Conservation (phyloP, 1,140 invertebrate species). For the Wiebesia pumilae region DNA sequence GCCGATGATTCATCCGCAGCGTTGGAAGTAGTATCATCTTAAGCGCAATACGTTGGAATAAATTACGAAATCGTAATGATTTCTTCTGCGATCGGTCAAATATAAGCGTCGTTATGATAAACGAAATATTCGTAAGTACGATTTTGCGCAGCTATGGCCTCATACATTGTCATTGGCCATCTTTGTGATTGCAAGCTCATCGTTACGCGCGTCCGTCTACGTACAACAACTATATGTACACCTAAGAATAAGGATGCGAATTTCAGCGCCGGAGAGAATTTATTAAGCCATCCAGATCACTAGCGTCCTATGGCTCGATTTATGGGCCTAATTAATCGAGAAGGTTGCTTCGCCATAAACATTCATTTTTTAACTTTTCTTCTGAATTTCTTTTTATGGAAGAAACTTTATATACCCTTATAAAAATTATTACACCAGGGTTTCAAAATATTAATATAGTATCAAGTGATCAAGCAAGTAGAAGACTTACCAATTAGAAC, state of each 20-base stretch:
- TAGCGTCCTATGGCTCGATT: constrained; percentile 40
- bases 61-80: too few relatives aligned
- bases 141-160: neutral
- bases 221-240: neutral
- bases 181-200: neutral
- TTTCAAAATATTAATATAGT: neutral
- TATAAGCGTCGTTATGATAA: too few relatives aligned
- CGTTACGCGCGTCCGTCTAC: neutral
- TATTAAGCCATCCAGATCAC: constrained; percentile 34
- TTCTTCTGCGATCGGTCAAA: too few relatives aligned
- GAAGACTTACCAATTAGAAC: neutral
- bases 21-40: neutral
- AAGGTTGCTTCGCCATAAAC: constrained; percentile 12
- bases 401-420: neutral
- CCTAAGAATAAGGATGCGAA: constrained; percentile 19
- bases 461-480: neutral
- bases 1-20: neutral
- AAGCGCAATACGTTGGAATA: too few relatives aligned
- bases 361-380: constrained; percentile 25
- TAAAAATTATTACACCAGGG: neutral
- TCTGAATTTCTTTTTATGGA: neutral
- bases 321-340: constrained; percentile 50
- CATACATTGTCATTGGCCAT: neutral
- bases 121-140: neutral
- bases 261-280: constrained; percentile 34